Percentiles rank a stretch among this genome's conserved stretches.
Evolutionary conservation across 2,113 vertebrate genomes (phyloP).

Genomic region (Sylvilagus bachmani): DNA sequence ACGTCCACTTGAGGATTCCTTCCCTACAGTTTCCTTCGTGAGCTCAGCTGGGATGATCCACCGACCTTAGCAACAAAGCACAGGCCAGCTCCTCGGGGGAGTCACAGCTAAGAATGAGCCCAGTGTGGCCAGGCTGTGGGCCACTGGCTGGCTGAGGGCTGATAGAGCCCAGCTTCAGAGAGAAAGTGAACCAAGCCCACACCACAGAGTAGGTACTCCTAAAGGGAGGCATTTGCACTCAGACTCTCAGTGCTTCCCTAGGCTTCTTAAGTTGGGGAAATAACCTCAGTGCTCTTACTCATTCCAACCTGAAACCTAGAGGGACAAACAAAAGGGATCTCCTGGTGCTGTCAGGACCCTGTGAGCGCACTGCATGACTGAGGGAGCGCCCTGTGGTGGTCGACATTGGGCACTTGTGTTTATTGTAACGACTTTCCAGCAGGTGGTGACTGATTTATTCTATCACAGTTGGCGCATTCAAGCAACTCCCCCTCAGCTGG

Average conservation of each 20-base stretch:
- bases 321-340: not conserved
- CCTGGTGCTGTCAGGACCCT: not conserved
- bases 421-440: not conserved
- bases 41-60: not conserved
- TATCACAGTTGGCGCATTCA: not conserved
- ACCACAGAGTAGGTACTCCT: not conserved
- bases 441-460: accelerated
- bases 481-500: not conserved
- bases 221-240: not conserved
- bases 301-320: not conserved
- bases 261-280: not conserved
- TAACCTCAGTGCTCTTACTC: not conserved
- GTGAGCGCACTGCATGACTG: not conserved
- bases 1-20: not conserved
- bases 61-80: not conserved
- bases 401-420: not conserved
- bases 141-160: not conserved
- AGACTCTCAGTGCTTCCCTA: not conserved
- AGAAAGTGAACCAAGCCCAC: not conserved
- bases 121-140: not conserved
- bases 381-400: not conserved
- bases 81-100: not conserved
- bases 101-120: not conserved
- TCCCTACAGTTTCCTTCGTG: not conserved
- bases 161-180: not conserved